Evolutionary conservation across 2,113 vertebrate species (phyloP).

Genomic region (Xiphophorus hellerii): DNA sequence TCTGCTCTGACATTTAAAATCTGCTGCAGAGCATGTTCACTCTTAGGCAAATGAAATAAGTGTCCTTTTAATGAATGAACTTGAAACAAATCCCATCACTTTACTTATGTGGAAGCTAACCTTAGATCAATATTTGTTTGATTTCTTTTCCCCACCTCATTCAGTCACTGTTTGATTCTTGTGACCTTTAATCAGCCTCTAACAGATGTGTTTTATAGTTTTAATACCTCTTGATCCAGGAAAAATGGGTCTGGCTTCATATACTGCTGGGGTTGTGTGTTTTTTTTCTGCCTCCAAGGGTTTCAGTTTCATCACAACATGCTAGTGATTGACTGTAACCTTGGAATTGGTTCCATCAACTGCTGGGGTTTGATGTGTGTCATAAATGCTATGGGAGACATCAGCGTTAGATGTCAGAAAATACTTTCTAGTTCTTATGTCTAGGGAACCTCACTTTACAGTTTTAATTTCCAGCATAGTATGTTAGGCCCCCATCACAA

Average conservation of each 20-base stretch:
- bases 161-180: constrained; percentile 58
- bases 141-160: constrained; percentile 62
- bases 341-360: constrained; percentile 31
- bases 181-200: constrained; percentile 66
- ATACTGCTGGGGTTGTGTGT: constrained; percentile 45
- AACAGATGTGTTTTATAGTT: constrained; percentile 60
- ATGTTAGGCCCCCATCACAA: neutral
- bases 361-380: constrained; percentile 35
- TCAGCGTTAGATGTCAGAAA: neutral
- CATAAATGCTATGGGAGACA: constrained; percentile 38
- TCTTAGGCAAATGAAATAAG: constrained; percentile 4
- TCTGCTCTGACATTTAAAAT: constrained; percentile 33
- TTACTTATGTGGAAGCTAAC: constrained; percentile 43
- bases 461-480: neutral
- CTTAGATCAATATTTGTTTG: constrained; percentile 44
- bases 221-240: constrained; percentile 69
- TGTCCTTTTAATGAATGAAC: constrained; percentile 34
- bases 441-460: neutral
- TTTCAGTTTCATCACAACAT: constrained; percentile 65
- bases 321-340: constrained; percentile 46
- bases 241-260: constrained; percentile 45
- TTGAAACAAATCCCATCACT: constrained; percentile 34
- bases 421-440: no score
- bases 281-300: constrained; percentile 41
- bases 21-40: constrained; percentile 5